Conservation (phyloP, 1,140 invertebrate genomes). For the Belonocnema kinseyi region DNA sequence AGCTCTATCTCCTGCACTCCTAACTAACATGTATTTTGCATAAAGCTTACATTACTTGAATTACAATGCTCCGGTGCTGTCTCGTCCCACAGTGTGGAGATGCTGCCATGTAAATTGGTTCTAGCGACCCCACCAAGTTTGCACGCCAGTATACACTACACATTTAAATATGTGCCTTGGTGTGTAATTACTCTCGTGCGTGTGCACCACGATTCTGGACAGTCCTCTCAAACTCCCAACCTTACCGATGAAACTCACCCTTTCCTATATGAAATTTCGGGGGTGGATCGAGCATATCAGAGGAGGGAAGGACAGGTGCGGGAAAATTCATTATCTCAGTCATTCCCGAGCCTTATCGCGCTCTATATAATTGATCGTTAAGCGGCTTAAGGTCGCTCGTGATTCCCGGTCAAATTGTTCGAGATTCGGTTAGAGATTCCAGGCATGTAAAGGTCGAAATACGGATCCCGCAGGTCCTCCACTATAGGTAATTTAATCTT, state of each 20-base stretch:
- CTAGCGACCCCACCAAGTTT: constrained; percentile 57
- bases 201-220: constrained; percentile 33
- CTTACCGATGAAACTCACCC: constrained; percentile 40
- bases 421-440: constrained; percentile 40
- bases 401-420: constrained; percentile 44
- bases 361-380: constrained; percentile 65
- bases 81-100: constrained; percentile 46
- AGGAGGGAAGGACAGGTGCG: constrained; percentile 29
- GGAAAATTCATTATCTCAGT: constrained; percentile 68
- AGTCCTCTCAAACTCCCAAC: neutral
- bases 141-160: constrained; percentile 58
- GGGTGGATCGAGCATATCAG: constrained; percentile 16
- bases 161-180: constrained; percentile 37
- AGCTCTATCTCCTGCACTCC: constrained; percentile 70
- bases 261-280: constrained; percentile 43
- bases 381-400: constrained; percentile 54
- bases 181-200: constrained; percentile 36
- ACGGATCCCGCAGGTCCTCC: constrained; percentile 8
- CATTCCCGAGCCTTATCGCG: constrained; percentile 61
- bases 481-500: constrained; percentile 17
- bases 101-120: constrained; percentile 69
- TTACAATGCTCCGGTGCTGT: constrained; percentile 69
- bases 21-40: constrained; percentile 75
- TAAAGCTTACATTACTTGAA: constrained; percentile 75
- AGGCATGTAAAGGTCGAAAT: constrained; percentile 17